Conservation (phyloP, 2,113 vertebrate genomes). For the Dipodomys stephensi region DNA sequence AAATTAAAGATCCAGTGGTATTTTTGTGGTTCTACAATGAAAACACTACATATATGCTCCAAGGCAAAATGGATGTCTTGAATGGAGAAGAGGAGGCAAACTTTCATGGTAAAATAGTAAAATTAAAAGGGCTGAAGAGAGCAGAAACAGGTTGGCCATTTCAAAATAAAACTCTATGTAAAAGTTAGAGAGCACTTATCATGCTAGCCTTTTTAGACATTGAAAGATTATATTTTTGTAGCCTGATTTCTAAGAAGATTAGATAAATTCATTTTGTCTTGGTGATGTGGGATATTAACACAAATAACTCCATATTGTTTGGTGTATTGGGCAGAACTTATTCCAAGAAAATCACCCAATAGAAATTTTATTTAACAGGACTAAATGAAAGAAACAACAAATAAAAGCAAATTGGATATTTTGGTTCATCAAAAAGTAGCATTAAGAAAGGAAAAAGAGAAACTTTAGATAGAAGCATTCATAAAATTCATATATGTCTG, state of each 20-base stretch:
- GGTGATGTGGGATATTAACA: not conserved
- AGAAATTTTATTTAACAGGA: not conserved
- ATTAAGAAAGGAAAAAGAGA: not conserved
- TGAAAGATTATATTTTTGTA: not conserved
- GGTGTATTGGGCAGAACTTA: not conserved
- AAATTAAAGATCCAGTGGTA: not conserved
- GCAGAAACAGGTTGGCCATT: not conserved
- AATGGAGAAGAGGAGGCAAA: not conserved
- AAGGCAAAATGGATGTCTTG: not conserved
- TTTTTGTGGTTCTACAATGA: not conserved
- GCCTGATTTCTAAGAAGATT: not conserved
- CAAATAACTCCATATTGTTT: not conserved
- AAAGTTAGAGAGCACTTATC: not conserved
- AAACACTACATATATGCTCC: not conserved
- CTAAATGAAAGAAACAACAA: not conserved
- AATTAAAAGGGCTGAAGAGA: no score
- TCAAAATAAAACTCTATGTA: not conserved
- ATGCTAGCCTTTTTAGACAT: not conserved
- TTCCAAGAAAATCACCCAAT: not conserved
- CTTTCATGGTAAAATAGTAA: not conserved
- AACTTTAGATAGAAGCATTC: not conserved
- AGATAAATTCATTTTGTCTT: not conserved
- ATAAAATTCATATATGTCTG: not conserved
- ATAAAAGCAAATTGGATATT: not conserved
- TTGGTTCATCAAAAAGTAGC: not conserved